phyloP scores from a whole-genome alignment of 2,888 invertebrate species.

The Drosophila longiperda region DNA sequence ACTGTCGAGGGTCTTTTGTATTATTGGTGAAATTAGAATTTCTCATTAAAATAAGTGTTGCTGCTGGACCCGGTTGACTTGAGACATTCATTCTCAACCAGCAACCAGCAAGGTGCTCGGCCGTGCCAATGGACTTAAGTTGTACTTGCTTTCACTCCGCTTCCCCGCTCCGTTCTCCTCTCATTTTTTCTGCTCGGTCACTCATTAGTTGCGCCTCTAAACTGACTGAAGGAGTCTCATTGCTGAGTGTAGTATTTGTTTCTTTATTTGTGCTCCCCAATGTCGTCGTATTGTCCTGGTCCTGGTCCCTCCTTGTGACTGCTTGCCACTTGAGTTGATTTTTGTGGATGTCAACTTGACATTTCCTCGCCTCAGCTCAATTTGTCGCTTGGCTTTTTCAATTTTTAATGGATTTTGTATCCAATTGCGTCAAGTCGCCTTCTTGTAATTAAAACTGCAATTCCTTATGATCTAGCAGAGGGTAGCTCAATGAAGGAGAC shows the following conservation, averaged over 20 bases:
- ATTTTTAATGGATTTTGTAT: slow-evolving; percentile 69
- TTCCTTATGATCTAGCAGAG: slow-evolving; percentile 31
- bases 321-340: slow-evolving; percentile 47
- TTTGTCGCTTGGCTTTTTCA: slow-evolving; percentile 25
- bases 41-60: slow-evolving; percentile 81
- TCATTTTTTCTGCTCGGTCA: slow-evolving; percentile 44
- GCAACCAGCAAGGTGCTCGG: slow-evolving; percentile 77
- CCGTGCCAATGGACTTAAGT: slow-evolving; percentile 75
- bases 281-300: slow-evolving; percentile 39
- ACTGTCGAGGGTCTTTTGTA: slow-evolving; percentile 61
- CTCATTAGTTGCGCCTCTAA: slow-evolving; percentile 74
- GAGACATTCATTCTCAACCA: slow-evolving; percentile 58
- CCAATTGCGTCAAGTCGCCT: slow-evolving; percentile 44
- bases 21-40: slow-evolving; percentile 81
- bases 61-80: slow-evolving; percentile 74
- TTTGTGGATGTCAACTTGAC: slow-evolving; percentile 14
- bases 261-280: slow-evolving; percentile 48
- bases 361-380: slow-evolving; percentile 1
- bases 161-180: neutral
- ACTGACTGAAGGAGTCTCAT: slow-evolving; percentile 45
- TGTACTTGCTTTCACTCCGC: neutral
- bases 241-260: slow-evolving; percentile 27
- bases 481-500: neutral
- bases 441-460: slow-evolving; percentile 70
- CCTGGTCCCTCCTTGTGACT: slow-evolving; percentile 22